Evolutionary conservation across 2,113 vertebrate species (phyloP).

Genomic region (Tichodroma muraria): DNA sequence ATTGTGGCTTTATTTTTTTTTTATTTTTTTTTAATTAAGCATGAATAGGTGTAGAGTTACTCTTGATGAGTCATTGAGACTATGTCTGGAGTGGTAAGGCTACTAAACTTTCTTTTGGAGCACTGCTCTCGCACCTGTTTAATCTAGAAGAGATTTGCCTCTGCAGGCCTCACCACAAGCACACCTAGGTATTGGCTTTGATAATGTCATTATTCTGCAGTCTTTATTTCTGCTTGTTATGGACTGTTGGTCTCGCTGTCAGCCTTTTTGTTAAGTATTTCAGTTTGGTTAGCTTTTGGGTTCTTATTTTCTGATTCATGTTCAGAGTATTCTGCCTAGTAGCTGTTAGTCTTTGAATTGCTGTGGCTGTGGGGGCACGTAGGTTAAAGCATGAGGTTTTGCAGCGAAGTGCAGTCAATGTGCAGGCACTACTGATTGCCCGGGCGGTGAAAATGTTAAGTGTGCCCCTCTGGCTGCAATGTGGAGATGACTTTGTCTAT

Average conservation of each 20-base stretch:
- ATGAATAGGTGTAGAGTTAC: neutral
- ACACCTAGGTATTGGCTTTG: neutral
- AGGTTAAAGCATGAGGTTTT: neutral
- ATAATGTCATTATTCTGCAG: neutral
- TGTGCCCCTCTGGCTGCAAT: neutral
- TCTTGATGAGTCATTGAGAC: neutral
- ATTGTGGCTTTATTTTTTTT: neutral
- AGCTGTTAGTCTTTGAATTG: neutral
- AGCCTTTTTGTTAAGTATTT: neutral
- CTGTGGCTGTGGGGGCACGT: accelerated
- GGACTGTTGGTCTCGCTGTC: neutral
- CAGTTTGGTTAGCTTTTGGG: neutral
- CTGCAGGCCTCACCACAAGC: neutral
- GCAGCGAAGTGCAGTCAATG: neutral
- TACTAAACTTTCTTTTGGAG: neutral
- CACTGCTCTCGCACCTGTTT: neutral
- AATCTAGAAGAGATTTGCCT: neutral
- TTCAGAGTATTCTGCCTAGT: neutral
- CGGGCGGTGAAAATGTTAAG: neutral
- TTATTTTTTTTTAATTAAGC: neutral
- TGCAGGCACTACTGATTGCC: accelerated
- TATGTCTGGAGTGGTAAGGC: neutral
- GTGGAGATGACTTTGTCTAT: neutral
- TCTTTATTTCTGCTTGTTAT: neutral
- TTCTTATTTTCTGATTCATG: neutral